Evolutionary conservation across 53 echinoderm and acorn worm genomes (phyloP).

Genomic region (Echinometra lucunter): DNA sequence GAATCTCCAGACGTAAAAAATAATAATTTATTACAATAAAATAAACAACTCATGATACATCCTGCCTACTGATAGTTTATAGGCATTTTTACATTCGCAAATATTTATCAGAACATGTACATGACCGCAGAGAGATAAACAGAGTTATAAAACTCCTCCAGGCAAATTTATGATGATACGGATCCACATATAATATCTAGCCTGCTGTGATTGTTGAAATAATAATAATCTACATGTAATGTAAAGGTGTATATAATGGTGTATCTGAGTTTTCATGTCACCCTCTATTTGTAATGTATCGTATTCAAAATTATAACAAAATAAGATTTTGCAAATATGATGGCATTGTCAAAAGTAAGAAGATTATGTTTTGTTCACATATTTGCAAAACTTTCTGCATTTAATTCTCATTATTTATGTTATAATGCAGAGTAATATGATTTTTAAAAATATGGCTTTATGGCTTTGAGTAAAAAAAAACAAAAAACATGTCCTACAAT

Average conservation of each 20-base stretch:
- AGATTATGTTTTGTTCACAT: not conserved
- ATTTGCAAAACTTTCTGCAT: not conserved
- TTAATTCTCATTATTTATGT: too few relatives aligned
- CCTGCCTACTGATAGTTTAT: conserved; percentile 25
- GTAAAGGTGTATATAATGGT: not conserved
- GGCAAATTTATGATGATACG: not conserved
- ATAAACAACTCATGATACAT: conserved; percentile 27
- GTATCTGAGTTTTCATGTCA: not conserved
- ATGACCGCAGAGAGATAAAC: not conserved
- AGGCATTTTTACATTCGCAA: conserved; percentile 22
- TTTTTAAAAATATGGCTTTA: too few relatives aligned
- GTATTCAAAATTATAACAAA: not conserved
- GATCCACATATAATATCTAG: not conserved
- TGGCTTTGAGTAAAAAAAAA: too few relatives aligned
- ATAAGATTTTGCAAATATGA: not conserved
- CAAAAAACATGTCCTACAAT: too few relatives aligned
- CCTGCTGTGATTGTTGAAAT: not conserved
- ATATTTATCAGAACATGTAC: not conserved
- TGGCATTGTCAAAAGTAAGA: not conserved
- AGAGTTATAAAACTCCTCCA: not conserved
- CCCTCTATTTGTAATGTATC: not conserved
- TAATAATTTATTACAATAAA: conserved; percentile 27
- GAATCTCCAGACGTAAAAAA: not conserved
- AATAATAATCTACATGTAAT: not conserved
- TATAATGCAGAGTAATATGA: not conserved